Conservation (phyloP, 2,888 invertebrate species). For the Lordiphosa fenestrarum region DNA sequence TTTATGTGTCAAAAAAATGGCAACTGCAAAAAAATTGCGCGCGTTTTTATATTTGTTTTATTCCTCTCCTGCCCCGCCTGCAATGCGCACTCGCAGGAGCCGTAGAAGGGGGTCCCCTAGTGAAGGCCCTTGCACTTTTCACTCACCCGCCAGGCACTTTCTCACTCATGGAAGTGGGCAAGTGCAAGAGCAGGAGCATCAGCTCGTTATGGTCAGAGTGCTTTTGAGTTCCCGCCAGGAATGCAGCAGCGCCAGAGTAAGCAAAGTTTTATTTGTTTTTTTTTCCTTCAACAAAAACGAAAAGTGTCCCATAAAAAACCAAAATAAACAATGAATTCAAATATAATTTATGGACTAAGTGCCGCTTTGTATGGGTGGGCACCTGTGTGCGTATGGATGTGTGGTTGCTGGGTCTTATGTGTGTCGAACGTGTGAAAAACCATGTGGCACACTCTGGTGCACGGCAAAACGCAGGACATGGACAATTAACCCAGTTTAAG, state of each 20-base stretch:
- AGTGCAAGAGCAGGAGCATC: constrained; percentile 22
- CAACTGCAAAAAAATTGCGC: constrained; percentile 16
- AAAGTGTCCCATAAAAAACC: constrained; percentile 16
- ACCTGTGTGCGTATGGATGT: constrained; percentile 13
- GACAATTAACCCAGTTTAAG: constrained; percentile 23
- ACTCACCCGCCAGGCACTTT: constrained; percentile 9
- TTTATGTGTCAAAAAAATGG: constrained; percentile 37
- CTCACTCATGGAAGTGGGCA: constrained; percentile 11
- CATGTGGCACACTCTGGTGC: constrained; percentile 20
- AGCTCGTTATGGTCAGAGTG: constrained; percentile 12
- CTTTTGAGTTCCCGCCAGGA: constrained; percentile 20
- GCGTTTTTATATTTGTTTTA: constrained; percentile 9
- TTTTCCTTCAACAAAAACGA: constrained; percentile 8
- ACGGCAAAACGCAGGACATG: constrained; percentile 15
- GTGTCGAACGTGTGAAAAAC: constrained; percentile 13
- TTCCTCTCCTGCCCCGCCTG: constrained; percentile 4
- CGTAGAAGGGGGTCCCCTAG: constrained; percentile 5
- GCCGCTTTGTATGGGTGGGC: constrained; percentile 5
- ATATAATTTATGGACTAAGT: constrained; percentile 24
- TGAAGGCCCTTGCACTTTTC: constrained; percentile 21
- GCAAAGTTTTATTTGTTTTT: constrained; percentile 14
- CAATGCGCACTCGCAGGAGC: constrained; percentile 38
- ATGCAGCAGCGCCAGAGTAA: constrained; percentile 15
- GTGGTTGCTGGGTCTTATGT: constrained; percentile 8
- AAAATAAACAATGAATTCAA: constrained; percentile 19